Conservation (phyloP, 35 echinoderm and acorn worm species). For the Apostichopus californicus region DNA sequence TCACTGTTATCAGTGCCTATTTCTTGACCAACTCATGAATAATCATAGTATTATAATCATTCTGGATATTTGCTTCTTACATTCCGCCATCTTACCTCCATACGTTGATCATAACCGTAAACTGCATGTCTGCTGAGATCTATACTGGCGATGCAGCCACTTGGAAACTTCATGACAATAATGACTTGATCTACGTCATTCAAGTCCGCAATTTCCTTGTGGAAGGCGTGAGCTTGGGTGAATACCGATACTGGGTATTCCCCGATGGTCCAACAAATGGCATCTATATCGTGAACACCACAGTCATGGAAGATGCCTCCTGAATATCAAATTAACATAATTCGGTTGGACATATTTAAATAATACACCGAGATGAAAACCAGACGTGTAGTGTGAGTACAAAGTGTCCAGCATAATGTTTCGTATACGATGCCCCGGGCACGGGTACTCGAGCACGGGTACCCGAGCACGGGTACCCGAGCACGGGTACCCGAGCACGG, state of each 20-base stretch:
- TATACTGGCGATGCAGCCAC: constrained; percentile 67
- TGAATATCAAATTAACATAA: constrained; percentile 2
- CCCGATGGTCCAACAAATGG: constrained; percentile 76
- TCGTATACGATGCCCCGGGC: too few relatives aligned
- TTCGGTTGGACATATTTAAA: too few relatives aligned
- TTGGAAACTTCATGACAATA: constrained; percentile 89
- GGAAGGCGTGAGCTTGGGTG: constrained; percentile 80
- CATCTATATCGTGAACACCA: constrained; percentile 83
- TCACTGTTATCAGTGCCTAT: too few relatives aligned
- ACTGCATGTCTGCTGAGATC: constrained; percentile 76
- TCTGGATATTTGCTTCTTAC: too few relatives aligned
- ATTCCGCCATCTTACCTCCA: constrained; percentile 62
- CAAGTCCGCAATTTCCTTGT: constrained; percentile 49
- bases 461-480: too few relatives aligned
- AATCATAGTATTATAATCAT: background rate
- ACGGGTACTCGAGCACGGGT: too few relatives aligned
- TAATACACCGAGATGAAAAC: too few relatives aligned
- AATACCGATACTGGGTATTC: constrained; percentile 69
- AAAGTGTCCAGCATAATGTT: too few relatives aligned
- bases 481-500: too few relatives aligned
- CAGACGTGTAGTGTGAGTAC: too few relatives aligned
- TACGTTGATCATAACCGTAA: constrained; percentile 85
- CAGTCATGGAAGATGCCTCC: constrained; percentile 94
- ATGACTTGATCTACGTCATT: constrained; percentile 81
- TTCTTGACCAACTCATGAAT: too few relatives aligned